Percentiles rank a stretch among this genome's conserved stretches.
Conservation (phyloP, 2,888 invertebrate genomes). For the Philaethria dido region DNA sequence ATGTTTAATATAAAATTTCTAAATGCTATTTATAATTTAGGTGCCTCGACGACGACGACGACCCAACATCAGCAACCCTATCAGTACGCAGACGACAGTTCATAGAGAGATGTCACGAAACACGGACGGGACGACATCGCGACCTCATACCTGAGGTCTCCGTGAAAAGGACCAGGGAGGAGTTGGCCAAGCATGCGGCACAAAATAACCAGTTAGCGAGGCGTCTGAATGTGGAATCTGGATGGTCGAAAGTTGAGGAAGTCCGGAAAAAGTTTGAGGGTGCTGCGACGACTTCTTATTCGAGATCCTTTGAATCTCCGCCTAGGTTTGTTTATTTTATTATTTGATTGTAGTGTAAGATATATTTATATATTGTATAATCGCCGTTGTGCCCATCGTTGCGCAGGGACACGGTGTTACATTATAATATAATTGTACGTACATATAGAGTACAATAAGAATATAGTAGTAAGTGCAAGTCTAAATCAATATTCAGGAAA, state of each 20-base stretch:
- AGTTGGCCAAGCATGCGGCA: constrained; percentile 75
- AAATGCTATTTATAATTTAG: constrained; percentile 46
- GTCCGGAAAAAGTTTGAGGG: constrained; percentile 79
- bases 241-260: constrained; percentile 80
- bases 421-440: too few relatives aligned
- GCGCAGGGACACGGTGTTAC: too few relatives aligned
- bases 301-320: constrained; percentile 76
- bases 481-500: too few relatives aligned
- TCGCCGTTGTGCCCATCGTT: too few relatives aligned
- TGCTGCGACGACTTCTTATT: constrained; percentile 64
- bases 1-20: neutral
- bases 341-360: too few relatives aligned
- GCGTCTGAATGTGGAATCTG: constrained; percentile 77
- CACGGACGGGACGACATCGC: constrained; percentile 61
- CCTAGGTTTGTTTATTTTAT: constrained; percentile 61
- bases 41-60: constrained; percentile 71
- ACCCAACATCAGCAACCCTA: constrained; percentile 60
- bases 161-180: constrained; percentile 72
- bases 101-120: constrained; percentile 78
- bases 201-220: constrained; percentile 68
- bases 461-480: too few relatives aligned
- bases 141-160: constrained; percentile 72
- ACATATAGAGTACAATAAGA: too few relatives aligned
- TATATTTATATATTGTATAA: too few relatives aligned
- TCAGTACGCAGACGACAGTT: constrained; percentile 74